phyloP scores from a whole-genome alignment of 2,888 invertebrate genomes.

The Dyspetes luteomarginatus region DNA sequence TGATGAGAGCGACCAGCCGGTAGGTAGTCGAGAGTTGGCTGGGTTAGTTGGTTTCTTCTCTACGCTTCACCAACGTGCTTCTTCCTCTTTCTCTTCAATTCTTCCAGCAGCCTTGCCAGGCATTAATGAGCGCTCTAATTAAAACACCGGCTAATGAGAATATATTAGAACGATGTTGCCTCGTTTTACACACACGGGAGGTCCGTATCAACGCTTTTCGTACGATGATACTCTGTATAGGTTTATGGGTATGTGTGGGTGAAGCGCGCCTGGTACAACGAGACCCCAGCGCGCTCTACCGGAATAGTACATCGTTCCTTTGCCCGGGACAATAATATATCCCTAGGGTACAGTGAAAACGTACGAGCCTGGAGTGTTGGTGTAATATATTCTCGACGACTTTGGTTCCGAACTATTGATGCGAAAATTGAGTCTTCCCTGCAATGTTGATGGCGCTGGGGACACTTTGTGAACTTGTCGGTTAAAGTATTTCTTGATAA shows the following conservation, averaged over 20 bases:
- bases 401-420: not conserved
- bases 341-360: constrained; percentile 14
- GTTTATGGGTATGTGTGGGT: not conserved
- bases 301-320: constrained; percentile 30
- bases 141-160: constrained; percentile 80
- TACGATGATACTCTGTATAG: constrained; percentile 26
- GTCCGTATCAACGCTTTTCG: constrained; percentile 48
- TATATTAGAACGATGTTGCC: constrained; percentile 78
- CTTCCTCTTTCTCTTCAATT: constrained; percentile 22
- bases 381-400: not conserved
- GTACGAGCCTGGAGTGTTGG: not conserved
- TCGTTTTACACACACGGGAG: constrained; percentile 61
- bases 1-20: constrained; percentile 20
- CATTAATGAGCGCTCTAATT: constrained; percentile 81
- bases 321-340: constrained; percentile 6
- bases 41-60: constrained; percentile 35
- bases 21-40: constrained; percentile 28
- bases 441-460: not conserved
- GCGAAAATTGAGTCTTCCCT: not conserved
- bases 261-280: not conserved
- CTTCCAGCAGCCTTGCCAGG: constrained; percentile 67
- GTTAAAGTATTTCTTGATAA: too few species aligned
- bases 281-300: constrained; percentile 9
- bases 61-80: constrained; percentile 9
- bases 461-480: not conserved